phyloP scores from a whole-genome alignment of 2,888 invertebrate genomes.

The Mythimna lalbum region DNA sequence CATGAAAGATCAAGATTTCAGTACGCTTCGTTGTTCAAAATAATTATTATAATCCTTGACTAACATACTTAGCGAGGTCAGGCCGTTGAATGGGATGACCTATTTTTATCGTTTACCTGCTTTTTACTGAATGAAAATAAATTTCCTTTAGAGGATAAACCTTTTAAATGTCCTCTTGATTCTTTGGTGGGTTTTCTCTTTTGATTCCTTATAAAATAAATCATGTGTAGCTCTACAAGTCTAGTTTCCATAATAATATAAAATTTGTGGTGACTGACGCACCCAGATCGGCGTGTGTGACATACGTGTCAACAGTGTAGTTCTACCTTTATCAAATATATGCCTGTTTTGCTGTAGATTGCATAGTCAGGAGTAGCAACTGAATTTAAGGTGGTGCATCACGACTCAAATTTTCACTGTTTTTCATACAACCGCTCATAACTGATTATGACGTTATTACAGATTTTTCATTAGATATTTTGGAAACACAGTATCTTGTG shows the following conservation, averaged over 20 bases:
- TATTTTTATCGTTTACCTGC: slow-evolving; percentile 8
- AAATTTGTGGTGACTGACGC: no score
- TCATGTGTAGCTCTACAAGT: no score
- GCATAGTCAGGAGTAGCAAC: neutral
- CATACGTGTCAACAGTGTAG: no score
- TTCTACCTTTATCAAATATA: no score
- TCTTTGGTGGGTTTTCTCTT: slow-evolving; percentile 2
- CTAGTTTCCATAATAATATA: no score
- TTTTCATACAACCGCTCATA: no score
- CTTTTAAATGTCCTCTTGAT: slow-evolving; percentile 12
- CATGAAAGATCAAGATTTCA: slow-evolving; percentile 45
- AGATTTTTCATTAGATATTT: no score
- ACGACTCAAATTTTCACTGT: no score
- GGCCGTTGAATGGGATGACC: slow-evolving; percentile 7
- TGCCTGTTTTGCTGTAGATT: neutral
- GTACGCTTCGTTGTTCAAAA: slow-evolving; percentile 19
- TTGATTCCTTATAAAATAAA: neutral
- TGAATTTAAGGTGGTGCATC: no score
- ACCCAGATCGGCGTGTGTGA: no score
- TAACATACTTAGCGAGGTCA: neutral
- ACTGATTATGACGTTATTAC: no score
- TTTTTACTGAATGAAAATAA: slow-evolving; percentile 8
- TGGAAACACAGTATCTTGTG: no score
- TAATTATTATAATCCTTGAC: slow-evolving; percentile 34
- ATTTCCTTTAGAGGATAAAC: slow-evolving; percentile 5